A percentile compares a stretch with the other conserved stretches of the same genome.
Conservation (phyloP, 1,140 invertebrate genomes). For the Aphelinus certus region DNA sequence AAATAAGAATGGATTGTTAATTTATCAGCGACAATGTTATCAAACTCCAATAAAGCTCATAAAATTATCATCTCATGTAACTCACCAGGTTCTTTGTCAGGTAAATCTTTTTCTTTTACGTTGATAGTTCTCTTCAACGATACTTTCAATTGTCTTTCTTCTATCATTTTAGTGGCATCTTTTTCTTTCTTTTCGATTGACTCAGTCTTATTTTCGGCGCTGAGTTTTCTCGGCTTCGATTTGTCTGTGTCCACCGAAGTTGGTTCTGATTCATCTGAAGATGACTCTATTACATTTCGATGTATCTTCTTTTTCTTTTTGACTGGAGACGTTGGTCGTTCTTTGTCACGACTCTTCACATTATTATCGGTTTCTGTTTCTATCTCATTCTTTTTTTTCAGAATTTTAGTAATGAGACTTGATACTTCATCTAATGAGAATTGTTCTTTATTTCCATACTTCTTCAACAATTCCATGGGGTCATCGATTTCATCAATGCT, state of each 20-base stretch:
- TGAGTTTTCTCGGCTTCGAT: not conserved
- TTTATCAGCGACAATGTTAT: not conserved
- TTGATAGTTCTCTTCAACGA: not conserved
- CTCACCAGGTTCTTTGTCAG: not conserved
- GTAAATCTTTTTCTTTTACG: not conserved
- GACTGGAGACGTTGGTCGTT: not conserved
- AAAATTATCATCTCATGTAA: not conserved
- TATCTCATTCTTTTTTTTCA: constrained; percentile 30
- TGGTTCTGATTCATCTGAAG: constrained; percentile 6
- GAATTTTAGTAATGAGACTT: constrained; percentile 8
- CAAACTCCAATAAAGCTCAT: constrained; percentile 42
- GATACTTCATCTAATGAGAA: constrained; percentile 4
- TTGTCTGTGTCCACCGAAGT: not conserved
- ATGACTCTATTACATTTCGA: constrained; percentile 19
- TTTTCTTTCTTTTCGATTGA: constrained; percentile 17
- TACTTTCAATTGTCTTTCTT: constrained; percentile 22
- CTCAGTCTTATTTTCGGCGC: not conserved
- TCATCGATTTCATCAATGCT: not conserved
- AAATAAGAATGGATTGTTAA: too few species aligned
- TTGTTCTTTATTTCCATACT: not conserved
- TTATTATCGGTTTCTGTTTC: not conserved
- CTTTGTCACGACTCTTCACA: not conserved
- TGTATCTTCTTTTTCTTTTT: constrained; percentile 13
- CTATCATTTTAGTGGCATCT: constrained; percentile 3
- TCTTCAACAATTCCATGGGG: not conserved